Evolutionary conservation across 2,888 invertebrate species (phyloP).

Genomic region (Andrena marginata): DNA sequence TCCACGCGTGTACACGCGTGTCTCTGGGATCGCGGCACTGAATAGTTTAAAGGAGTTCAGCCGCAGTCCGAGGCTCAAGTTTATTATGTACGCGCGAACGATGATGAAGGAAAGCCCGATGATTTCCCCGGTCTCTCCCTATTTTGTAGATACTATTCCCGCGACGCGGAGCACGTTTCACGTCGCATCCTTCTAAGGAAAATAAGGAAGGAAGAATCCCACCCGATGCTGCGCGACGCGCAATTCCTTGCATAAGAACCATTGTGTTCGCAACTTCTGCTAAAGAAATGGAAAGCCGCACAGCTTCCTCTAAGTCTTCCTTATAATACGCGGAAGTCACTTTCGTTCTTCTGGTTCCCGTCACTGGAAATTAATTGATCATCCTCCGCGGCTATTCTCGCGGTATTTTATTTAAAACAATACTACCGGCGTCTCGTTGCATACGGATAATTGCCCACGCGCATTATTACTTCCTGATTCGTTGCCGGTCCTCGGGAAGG

Average conservation of each 20-base stretch:
- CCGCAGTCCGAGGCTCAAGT: neutral
- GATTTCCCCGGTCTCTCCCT: neutral
- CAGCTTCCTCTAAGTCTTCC: conserved; percentile 38
- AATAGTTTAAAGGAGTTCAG: neutral
- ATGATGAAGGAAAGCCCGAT: neutral
- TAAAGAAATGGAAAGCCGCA: conserved; percentile 60
- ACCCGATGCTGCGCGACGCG: conserved; percentile 23
- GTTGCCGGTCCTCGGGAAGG: neutral
- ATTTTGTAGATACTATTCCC: neutral
- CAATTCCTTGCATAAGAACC: conserved; percentile 55
- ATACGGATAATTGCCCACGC: neutral
- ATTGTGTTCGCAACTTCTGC: conserved; percentile 58
- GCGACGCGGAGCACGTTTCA: neutral
- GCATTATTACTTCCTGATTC: neutral
- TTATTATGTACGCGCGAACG: neutral
- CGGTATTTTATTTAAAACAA: neutral
- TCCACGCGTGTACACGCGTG: neutral
- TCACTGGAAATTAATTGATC: conserved; percentile 10
- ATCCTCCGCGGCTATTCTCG: neutral
- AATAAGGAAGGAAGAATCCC: conserved; percentile 31
- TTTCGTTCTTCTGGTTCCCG: conserved; percentile 16
- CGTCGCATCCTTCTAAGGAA: neutral
- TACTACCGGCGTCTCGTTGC: neutral
- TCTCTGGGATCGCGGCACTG: conserved; percentile 1
- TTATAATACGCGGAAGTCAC: conserved; percentile 43